Base-by-base conservation (phyloP, 2,888 invertebrate genomes). In the Mayetiola destructor region DNA sequence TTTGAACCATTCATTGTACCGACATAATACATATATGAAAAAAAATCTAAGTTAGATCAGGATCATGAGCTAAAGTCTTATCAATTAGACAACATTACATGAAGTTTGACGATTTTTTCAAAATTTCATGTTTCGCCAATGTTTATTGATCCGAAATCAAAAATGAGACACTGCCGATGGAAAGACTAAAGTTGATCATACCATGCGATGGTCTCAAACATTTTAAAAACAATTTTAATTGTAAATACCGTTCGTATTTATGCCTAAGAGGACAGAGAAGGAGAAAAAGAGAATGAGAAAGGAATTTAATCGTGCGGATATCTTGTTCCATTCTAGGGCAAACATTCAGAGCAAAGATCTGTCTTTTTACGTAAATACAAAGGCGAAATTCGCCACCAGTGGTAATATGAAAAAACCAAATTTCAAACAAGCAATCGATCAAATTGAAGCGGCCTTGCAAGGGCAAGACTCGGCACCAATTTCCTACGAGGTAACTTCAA, bases 341-440 rank as follows among this genome's bases (percentile, higher is more conserved):
- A 81, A 80, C 61, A 86, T 82, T 27, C 87, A 88, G 66, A 75
- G 83, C 0, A 92, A 92, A 68, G 92, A 93, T 74, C 76, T 95
- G 20, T 91, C 82, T 67, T 83, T 83, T 57, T 95, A 91, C 67
- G 77, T 80, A 0, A 86, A 87, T 64, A 88, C 88, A 58, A 71
- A 71, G 59, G 72, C 82, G 78, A 63, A 89, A 83, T 72, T 88
- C 81, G 71, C 80, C 79, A 56, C 82, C 74, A 60, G 90, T 1
- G 72, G 86, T 66, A 80, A 83, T 1, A 79, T 85, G 62, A 91
- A 90, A 68, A 76, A 88, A 35, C 83, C 85, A 65, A 85, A 81
- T 71, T 95, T 88, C 68, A 86, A 85, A 59, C 90, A 92, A 65
- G 95, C 92, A 0, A 79, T 95, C 18, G 80, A 81, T 66, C 86